Evolutionary conservation across 2,113 vertebrate species (phyloP), one percentile per base, ranked within the genome.

Genomic region (Delphinus delphis): DNA sequence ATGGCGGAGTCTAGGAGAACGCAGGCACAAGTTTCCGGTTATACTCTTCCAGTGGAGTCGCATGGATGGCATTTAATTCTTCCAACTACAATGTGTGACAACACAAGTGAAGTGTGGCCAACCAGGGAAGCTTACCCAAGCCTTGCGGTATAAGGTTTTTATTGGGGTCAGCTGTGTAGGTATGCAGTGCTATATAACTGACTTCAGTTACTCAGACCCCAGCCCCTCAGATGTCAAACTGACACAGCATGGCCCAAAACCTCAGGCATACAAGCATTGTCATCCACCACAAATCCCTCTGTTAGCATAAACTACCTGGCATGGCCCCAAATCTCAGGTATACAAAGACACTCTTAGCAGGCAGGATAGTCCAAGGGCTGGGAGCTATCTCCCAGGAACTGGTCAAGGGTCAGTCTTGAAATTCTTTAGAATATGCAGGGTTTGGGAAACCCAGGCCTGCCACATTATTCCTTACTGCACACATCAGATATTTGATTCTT

Each of bases 101-200:
- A 38, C 3, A 4, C 0, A 2, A 11, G 15, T 2, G 1, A n/a
- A 1, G 6, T 18, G 26, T 11, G 8, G 12, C n/a, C 44, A 33
- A 1, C 3, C 15, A 20, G 15, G 31, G 67, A 25, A 15, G 31
- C 18, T 41, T 25, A 6, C 0, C 3, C 47, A 17, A n/a, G 44
- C 4, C n/a, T 76, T 3, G 25, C 8, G 4, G 21, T 0, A 47
- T 50, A 18, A 50, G 1, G 31, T 26, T 81, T 26, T 38, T 8
- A 17, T 0, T 53, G n/a, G 25, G 12, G 1, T 41, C 38, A 7
- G 2, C 47, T 47, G 17, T 2, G 1, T 8, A 31, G 13, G 23
- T 11, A 4, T 25, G 47, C 7, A 31, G 3, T 7, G 5, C 15
- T 11, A 44, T 8, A 4, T 21, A 14, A 23, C 58, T 53, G 7